phyloP scores from a whole-genome alignment of 2,888 invertebrate species.

The Neoascia interrupta region DNA sequence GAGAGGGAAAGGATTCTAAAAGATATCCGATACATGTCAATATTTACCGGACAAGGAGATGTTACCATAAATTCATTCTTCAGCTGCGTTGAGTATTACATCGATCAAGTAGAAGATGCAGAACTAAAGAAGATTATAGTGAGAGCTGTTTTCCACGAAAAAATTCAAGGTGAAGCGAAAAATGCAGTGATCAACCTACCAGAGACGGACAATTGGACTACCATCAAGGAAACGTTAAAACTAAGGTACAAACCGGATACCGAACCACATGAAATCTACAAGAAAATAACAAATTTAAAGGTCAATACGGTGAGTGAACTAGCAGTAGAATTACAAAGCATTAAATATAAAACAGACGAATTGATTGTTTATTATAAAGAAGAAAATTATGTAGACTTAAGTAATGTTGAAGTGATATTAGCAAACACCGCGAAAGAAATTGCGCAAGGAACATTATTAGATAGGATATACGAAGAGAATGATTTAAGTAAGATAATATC shows the following conservation, averaged over 20 bases:
- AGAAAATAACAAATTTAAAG: not conserved
- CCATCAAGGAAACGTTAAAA: not conserved
- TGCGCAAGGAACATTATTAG: slow-evolving; percentile 1
- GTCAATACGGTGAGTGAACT: slow-evolving; percentile 2
- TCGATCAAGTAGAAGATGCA: not conserved
- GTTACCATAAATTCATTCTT: slow-evolving; percentile 5
- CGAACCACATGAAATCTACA: not conserved
- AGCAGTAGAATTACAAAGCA: slow-evolving; percentile 15
- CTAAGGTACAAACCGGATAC: not conserved
- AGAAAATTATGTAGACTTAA: not conserved
- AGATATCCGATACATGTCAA: slow-evolving; percentile 13
- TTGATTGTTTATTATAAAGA: not conserved
- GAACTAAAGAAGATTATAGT: slow-evolving; percentile 1
- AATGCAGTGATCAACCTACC: slow-evolving; percentile 12
- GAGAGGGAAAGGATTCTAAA: slow-evolving; percentile 10
- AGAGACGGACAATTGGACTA: slow-evolving; percentile 15
- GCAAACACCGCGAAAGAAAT: slow-evolving; percentile 6
- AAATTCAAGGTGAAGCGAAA: slow-evolving; percentile 37
- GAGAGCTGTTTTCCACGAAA: not conserved
- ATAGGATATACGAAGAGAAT: slow-evolving; percentile 2
- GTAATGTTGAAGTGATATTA: not conserved
- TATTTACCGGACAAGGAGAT: slow-evolving; percentile 1
- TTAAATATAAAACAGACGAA: slow-evolving; percentile 8
- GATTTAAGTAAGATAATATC: not conserved
- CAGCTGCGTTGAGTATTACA: slow-evolving; percentile 13